These are phyloP conservation scores for Cotesia chilonis DNA, from an alignment of 1,140 invertebrate genomes.

Conservation along the genomic window DNA sequence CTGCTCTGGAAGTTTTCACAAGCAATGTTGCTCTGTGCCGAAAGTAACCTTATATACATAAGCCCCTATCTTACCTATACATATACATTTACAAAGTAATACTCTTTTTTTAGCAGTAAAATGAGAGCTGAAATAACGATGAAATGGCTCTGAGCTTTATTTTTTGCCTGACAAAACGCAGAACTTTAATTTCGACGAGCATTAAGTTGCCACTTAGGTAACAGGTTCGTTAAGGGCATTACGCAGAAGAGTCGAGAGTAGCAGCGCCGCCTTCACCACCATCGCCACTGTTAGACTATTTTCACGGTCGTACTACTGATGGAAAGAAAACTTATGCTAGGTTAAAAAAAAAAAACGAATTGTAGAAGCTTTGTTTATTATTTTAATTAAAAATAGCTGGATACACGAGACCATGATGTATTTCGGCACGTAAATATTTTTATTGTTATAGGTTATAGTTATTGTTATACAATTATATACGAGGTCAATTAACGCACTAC, in stretches of 20 bases:
- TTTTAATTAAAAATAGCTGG: neutral
- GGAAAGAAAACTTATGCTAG: neutral
- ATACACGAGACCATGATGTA: neutral
- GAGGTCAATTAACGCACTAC: constrained; percentile 4
- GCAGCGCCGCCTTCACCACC: no score
- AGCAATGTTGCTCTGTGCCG: neutral
- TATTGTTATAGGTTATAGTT: no score
- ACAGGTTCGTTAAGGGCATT: constrained; percentile 16
- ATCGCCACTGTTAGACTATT: neutral
- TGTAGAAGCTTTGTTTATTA: constrained; percentile 8
- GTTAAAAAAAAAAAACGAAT: neutral
- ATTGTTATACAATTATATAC: no score
- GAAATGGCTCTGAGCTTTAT: constrained; percentile 9
- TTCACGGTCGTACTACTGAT: neutral
- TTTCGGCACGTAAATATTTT: neutral
- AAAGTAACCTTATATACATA: neutral
- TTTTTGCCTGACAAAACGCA: constrained; percentile 9
- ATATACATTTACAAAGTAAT: no score
- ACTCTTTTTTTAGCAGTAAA: neutral
- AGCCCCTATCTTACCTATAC: no score
- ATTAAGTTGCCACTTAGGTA: constrained; percentile 19
- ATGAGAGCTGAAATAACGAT: constrained; percentile 13
- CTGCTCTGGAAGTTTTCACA: neutral
- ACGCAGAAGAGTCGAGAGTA: neutral
- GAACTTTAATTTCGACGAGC: constrained; percentile 15